Base-by-base conservation (phyloP, 1,140 invertebrate species). In the Nylanderia fulva region DNA sequence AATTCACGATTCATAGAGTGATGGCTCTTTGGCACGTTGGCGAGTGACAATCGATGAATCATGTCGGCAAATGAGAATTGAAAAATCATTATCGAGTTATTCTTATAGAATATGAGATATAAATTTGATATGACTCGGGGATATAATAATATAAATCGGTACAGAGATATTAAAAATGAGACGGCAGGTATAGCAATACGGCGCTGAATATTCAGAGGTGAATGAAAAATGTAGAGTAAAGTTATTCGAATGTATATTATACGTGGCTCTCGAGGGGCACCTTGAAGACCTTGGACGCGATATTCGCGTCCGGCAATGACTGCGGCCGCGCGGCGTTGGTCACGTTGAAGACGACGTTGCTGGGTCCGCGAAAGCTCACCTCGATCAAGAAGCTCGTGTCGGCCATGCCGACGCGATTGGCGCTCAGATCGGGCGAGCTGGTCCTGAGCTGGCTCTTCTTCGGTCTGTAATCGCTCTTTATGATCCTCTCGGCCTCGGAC, bases 401-500 rank as follows among this genome's bases (percentile, higher is more conserved):
- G 61, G 87, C 94, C 86, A 86, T 84, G 18, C 89, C 95, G 84
- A 88, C 95, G 79, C 86, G 94, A 94, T 93, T 93, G 58, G 93
- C 93, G 88, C 95, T 96, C 5, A 96, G 91, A 91, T 96, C 96
- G 8, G 96, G 96, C 6, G 96, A 96, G 84, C 96, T 96, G 0
- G 96, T 96, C 76, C 96, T 90, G 4, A 96, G 87, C 61, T 95
- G 93, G 74, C 94, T 95, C 45, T 94, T 94, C 68, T 95, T 95
- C 86, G 95, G 94, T 79, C 94, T 93, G 42, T 90, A 93, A 77
- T 95, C 93, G 92, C 94, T 94, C 86, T 94, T 92, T 88, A 95
- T 95, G 86, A 96, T 90, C 90, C 95, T 91, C 87, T 96, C 94
- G 54, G 95, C 94, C 52, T 94, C 92, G 8, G 95, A 94, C 74